Percentiles rank a stretch among this genome's conserved stretches.
phyloP scores from a whole-genome alignment of 2,797 vertebrate genomes.

The Typhlichthys subterraneus region DNA sequence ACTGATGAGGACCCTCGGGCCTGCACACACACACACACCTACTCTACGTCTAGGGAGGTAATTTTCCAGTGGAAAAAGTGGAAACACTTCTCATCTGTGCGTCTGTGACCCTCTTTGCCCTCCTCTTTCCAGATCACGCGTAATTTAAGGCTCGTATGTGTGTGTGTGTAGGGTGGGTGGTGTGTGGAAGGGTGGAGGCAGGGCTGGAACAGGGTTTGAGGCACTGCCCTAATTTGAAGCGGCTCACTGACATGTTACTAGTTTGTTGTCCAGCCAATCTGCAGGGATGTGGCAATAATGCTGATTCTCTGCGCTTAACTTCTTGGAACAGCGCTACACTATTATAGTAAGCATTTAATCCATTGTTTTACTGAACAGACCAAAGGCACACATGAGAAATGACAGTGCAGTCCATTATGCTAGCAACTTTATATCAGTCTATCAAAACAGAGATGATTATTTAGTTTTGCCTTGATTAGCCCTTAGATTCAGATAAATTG shows the following conservation, averaged over 20 bases:
- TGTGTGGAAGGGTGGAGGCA: background rate
- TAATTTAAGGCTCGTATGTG: slow-evolving; percentile 24
- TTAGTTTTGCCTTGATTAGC: no score
- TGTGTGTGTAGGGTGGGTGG: background rate
- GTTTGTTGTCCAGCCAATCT: no score
- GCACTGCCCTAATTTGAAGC: slow-evolving; percentile 2
- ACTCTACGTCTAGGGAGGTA: slow-evolving; percentile 39
- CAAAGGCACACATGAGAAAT: no score
- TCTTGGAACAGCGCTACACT: no score
- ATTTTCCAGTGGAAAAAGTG: slow-evolving; percentile 58
- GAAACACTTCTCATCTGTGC: slow-evolving; percentile 17
- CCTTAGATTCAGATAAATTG: no score
- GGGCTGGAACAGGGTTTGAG: background rate
- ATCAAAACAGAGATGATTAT: no score
- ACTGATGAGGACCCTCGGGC: slow-evolving; percentile 5
- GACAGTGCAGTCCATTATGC: no score
- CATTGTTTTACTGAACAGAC: no score
- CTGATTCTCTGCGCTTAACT: no score
- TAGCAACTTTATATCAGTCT: no score
- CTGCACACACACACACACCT: slow-evolving; percentile 1
- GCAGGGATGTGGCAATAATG: background rate
- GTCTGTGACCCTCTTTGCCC: slow-evolving; percentile 24
- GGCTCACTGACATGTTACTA: background rate
- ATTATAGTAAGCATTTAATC: no score
- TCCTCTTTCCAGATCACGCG: slow-evolving; percentile 31